Conservation (phyloP, 2,113 vertebrate species). For the Nerophis lumbriciformis region DNA sequence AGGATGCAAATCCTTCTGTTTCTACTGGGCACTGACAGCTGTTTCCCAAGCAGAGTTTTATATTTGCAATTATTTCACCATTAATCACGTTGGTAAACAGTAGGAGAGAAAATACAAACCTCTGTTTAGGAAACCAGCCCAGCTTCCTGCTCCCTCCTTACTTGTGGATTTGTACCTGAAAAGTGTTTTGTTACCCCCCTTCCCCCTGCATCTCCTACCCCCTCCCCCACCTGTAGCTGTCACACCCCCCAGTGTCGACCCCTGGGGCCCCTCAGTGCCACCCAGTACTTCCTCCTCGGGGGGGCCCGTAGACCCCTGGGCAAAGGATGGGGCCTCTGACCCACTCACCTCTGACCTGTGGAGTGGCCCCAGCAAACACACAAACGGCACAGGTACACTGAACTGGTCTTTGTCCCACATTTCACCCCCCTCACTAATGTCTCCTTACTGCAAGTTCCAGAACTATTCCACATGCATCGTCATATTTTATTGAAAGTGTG, state of each 20-base stretch:
- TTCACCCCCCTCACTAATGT: slow-evolving; percentile 27
- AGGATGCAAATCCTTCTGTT: slow-evolving; percentile 56
- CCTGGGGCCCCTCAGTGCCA: slow-evolving; percentile 73
- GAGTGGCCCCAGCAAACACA: slow-evolving; percentile 75
- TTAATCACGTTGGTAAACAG: no score
- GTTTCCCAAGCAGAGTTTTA: slow-evolving; percentile 52
- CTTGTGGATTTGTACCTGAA: slow-evolving; percentile 45
- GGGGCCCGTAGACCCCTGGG: slow-evolving; percentile 74
- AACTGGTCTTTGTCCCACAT: slow-evolving; percentile 50
- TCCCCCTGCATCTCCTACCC: slow-evolving; percentile 50
- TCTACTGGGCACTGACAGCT: slow-evolving; percentile 56
- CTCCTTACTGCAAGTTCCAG: no score
- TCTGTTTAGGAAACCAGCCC: slow-evolving; percentile 42
- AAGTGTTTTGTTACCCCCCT: slow-evolving; percentile 58
- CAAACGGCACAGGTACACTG: slow-evolving; percentile 76
- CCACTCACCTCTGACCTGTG: slow-evolving; percentile 71
- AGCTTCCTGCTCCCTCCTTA: slow-evolving; percentile 47
- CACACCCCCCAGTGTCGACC: slow-evolving; percentile 74
- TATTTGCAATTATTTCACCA: slow-evolving; percentile 15
- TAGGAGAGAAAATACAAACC: background rate
- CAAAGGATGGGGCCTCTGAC: slow-evolving; percentile 69
- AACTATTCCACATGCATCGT: no score
- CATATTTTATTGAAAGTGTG: no score
- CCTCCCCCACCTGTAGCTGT: slow-evolving; percentile 65
- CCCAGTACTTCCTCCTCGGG: slow-evolving; percentile 69